Percentiles rank a stretch among this genome's conserved stretches.
Evolutionary conservation across 2,888 invertebrate genomes (phyloP).

Genomic region (Nymphalis polychloros): DNA sequence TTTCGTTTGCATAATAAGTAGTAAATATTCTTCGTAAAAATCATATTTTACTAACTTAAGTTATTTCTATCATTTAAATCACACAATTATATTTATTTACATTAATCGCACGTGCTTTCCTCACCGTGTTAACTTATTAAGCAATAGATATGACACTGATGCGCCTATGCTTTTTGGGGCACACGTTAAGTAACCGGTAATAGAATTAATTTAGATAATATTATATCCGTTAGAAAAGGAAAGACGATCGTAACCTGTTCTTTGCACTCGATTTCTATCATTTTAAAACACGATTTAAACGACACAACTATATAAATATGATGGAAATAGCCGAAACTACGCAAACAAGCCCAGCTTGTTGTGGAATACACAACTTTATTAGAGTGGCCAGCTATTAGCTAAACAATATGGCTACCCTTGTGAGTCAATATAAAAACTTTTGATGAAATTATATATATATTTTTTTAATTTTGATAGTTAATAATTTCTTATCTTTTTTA

Average conservation of each 20-base stretch:
- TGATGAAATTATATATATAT: background rate
- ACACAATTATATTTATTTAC: slow-evolving; percentile 14
- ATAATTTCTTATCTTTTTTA: slow-evolving; percentile 44
- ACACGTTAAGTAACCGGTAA: slow-evolving; percentile 64
- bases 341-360: slow-evolving; percentile 73
- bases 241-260: slow-evolving; percentile 45
- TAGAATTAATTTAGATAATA: slow-evolving; percentile 65
- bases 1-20: too few relatives aligned
- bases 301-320: slow-evolving; percentile 77
- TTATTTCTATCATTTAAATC: background rate
- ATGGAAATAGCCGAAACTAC: slow-evolving; percentile 57
- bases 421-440: slow-evolving; percentile 48
- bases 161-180: slow-evolving; percentile 49
- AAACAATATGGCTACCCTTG: slow-evolving; percentile 75
- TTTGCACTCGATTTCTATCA: slow-evolving; percentile 41
- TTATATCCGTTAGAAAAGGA: slow-evolving; percentile 72
- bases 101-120: slow-evolving; percentile 22
- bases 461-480: background rate
- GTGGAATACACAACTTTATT: slow-evolving; percentile 62
- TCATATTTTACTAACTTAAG: background rate
- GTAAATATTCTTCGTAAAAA: background rate
- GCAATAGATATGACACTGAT: slow-evolving; percentile 46
- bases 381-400: slow-evolving; percentile 79
- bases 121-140: slow-evolving; percentile 40
- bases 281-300: slow-evolving; percentile 51